phyloP scores from a whole-genome alignment of 2,113 vertebrate genomes.

The Kobus ellipsiprymnus region DNA sequence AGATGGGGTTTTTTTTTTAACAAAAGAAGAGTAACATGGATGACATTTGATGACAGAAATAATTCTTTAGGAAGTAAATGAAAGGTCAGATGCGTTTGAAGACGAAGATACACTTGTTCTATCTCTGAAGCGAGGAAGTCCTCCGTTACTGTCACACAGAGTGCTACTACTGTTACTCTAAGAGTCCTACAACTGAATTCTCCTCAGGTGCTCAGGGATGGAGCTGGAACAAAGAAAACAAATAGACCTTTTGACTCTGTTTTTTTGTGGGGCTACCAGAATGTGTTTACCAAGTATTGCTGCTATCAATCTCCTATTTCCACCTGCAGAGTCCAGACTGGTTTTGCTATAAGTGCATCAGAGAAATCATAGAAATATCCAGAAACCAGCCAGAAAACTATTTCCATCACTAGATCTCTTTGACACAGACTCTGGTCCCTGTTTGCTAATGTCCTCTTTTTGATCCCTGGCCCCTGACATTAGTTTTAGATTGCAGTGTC shows the following conservation, averaged over 20 bases:
- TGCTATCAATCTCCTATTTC: not conserved
- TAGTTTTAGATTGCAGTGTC: not conserved
- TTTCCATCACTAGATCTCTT: not conserved
- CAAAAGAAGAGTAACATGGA: not conserved
- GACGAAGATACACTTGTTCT: not conserved
- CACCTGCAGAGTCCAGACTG: not conserved
- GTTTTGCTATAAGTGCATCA: not conserved
- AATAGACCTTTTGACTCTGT: not conserved
- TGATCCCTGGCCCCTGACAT: not conserved
- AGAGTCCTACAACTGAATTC: not conserved
- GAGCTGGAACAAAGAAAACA: not conserved
- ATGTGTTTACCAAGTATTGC: not conserved
- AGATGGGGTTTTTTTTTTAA: not conserved
- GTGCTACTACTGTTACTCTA: too few relatives aligned
- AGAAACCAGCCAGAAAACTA: not conserved
- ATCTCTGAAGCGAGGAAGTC: not conserved
- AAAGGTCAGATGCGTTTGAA: constrained; percentile 16
- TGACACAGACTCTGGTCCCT: not conserved
- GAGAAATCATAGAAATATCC: not conserved
- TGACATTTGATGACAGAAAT: not conserved
- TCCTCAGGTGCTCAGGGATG: not conserved
- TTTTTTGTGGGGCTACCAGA: not conserved
- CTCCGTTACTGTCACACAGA: not conserved
- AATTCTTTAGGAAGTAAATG: constrained; percentile 22
- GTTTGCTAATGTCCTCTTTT: not conserved